Evolutionary conservation across 1,140 invertebrate genomes (phyloP).

Genomic region (Heliconius nattereri): DNA sequence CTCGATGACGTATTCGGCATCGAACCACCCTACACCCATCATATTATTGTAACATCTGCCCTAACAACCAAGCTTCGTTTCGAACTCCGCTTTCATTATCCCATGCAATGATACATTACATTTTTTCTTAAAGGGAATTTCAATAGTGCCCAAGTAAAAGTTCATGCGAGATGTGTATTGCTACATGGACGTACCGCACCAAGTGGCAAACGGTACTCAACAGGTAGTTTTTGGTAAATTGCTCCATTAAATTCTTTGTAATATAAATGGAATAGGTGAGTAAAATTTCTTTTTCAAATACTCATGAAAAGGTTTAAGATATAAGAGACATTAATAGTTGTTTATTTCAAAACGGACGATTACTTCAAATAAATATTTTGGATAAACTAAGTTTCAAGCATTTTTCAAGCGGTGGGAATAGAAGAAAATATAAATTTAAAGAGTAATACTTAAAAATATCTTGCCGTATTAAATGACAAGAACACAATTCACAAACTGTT

Average conservation of each 20-base stretch:
- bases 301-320: background rate
- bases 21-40: conserved; percentile 85
- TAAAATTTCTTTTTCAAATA: background rate
- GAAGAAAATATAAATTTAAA: background rate
- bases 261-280: background rate
- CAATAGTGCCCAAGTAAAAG: background rate
- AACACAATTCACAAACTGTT: conserved; percentile 20
- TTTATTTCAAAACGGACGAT: background rate
- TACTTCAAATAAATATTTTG: background rate
- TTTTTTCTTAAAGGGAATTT: background rate
- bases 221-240: background rate
- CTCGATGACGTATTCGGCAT: conserved; percentile 94
- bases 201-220: background rate
- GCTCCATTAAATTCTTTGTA: background rate
- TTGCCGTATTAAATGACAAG: background rate
- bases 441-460: background rate
- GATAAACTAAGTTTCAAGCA: background rate
- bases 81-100: background rate
- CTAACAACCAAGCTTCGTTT: background rate
- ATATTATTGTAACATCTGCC: conserved; percentile 8
- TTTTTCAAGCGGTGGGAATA: background rate
- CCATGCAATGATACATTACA: background rate
- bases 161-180: conserved; percentile 16
- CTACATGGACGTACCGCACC: background rate
- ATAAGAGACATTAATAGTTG: background rate